A percentile compares a stretch with the other conserved stretches of the same genome.
These are phyloP conservation scores for Parelbella ahira DNA, from an alignment of 2,888 invertebrate genomes.

Conservation along the genomic window DNA sequence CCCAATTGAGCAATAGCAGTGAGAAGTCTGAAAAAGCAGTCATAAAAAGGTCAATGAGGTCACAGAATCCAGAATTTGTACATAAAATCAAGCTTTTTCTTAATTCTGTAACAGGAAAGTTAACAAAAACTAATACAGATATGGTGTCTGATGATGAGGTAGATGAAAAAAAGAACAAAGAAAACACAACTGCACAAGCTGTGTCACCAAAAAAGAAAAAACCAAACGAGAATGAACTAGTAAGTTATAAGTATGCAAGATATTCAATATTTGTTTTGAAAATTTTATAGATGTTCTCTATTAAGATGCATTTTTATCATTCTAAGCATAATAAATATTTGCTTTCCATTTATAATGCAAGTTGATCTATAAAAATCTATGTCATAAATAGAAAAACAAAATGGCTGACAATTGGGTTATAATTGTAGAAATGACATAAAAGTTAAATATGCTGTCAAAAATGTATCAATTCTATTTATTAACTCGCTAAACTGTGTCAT, in stretches of 20 bases:
- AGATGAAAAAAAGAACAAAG: constrained; percentile 44
- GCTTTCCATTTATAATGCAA: too few relatives aligned
- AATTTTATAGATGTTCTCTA: too few relatives aligned
- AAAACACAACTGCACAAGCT: constrained; percentile 34
- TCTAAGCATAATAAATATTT: too few relatives aligned
- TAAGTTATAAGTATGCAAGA: constrained; percentile 12
- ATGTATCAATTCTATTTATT: too few relatives aligned
- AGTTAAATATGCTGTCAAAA: constrained; percentile 1
- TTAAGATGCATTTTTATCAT: too few relatives aligned
- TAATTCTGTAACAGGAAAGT: constrained; percentile 71
- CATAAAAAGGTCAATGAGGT: constrained; percentile 78
- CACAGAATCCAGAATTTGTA: constrained; percentile 83
- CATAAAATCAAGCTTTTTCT: constrained; percentile 82
- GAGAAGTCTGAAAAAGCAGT: constrained; percentile 56
- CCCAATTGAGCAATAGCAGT: constrained; percentile 59
- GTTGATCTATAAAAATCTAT: too few relatives aligned
- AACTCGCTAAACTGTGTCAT: too few relatives aligned
- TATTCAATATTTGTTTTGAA: too few relatives aligned
- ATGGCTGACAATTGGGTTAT: constrained; percentile 11
- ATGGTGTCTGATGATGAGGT: constrained; percentile 46
- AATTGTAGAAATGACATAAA: not conserved
- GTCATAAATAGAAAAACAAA: too few relatives aligned
- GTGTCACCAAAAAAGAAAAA: constrained; percentile 39
- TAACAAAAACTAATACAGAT: constrained; percentile 43
- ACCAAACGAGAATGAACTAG: constrained; percentile 24